A percentile compares a stretch with the other conserved stretches of the same genome.
These are phyloP conservation scores for Rotaria sp. DNA, from an alignment of 2,888 invertebrate genomes.

Conservation along the genomic window DNA sequence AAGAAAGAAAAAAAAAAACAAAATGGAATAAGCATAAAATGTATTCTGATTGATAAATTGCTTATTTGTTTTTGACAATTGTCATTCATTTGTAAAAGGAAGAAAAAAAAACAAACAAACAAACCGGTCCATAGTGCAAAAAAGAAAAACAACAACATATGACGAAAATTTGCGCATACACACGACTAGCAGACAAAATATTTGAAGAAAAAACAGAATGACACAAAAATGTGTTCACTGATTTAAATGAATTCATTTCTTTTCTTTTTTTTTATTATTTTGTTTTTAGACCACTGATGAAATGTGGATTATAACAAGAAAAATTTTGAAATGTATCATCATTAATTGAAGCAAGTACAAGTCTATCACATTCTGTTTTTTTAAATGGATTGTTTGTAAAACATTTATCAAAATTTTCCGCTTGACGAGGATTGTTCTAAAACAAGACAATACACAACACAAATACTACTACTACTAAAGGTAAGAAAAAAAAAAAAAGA, in stretches of 20 bases:
- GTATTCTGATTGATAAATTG: neutral
- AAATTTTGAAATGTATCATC: slow-evolving; percentile 15
- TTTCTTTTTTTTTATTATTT: neutral
- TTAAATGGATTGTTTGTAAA: slow-evolving; percentile 21
- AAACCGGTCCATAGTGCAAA: neutral
- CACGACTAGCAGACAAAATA: neutral
- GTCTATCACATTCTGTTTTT: slow-evolving; percentile 6
- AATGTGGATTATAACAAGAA: slow-evolving; percentile 16
- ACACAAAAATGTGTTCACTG: neutral
- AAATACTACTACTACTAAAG: neutral
- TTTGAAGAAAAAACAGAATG: neutral
- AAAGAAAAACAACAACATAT: neutral
- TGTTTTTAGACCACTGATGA: neutral
- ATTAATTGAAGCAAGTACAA: neutral
- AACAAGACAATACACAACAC: neutral
- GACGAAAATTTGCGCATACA: neutral
- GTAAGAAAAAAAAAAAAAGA: neutral
- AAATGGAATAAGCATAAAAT: neutral
- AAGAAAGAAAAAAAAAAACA: neutral
- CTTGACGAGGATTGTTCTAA: slow-evolving; percentile 26
- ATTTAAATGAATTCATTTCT: neutral
- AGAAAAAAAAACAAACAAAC: neutral
- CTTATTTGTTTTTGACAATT: neutral
- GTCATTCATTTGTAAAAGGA: neutral
- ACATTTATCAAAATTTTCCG: slow-evolving; percentile 24